Evolutionary conservation across 2,113 vertebrate genomes (phyloP).

Genomic region (Deroptyus accipitrinus): DNA sequence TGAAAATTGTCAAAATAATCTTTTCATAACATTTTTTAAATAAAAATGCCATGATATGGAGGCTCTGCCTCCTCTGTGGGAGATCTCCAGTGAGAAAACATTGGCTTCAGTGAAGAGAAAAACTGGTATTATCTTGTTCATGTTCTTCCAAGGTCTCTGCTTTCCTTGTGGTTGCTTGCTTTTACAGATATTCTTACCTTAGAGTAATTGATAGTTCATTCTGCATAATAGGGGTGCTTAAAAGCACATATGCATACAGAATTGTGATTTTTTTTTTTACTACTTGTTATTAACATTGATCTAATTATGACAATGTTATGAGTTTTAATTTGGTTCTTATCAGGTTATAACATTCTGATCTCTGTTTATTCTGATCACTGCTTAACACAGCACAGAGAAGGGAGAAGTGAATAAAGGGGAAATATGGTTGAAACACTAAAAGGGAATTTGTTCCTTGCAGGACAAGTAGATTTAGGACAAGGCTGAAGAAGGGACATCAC

Average conservation of each 20-base stretch:
- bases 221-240: neutral
- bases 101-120: neutral
- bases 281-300: neutral
- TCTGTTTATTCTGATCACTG: neutral
- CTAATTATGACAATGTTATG: neutral
- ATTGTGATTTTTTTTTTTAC: neutral
- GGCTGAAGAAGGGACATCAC: neutral
- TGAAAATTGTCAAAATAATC: neutral
- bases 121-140: neutral
- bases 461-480: neutral
- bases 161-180: neutral
- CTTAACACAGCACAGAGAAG: neutral
- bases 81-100: neutral
- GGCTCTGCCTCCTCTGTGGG: neutral
- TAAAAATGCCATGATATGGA: neutral
- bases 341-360: neutral
- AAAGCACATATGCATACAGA: neutral
- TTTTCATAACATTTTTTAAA: neutral
- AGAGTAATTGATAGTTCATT: neutral
- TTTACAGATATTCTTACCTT: neutral
- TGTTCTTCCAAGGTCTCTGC: neutral
- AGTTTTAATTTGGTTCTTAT: neutral
- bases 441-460: neutral
- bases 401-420: neutral
- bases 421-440: neutral